A percentile compares a stretch with the other conserved stretches of the same genome.
phyloP scores from a whole-genome alignment of 1,140 invertebrate genomes.

The Drosophila orena region DNA sequence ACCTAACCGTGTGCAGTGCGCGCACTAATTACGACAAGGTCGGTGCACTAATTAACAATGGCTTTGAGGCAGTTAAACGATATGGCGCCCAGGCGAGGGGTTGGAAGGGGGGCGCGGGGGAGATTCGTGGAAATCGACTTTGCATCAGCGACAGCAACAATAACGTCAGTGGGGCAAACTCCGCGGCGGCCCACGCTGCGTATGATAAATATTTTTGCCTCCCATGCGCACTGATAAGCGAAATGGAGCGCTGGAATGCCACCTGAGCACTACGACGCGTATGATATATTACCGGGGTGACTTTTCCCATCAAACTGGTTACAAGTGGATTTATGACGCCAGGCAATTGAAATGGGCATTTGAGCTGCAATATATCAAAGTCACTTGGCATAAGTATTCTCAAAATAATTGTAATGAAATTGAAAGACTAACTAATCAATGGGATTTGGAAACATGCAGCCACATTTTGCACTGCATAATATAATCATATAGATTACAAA shows the following conservation, averaged over 20 bases:
- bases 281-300: slow-evolving; percentile 6
- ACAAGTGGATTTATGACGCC: neutral
- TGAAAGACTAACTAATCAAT: no score
- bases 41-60: slow-evolving; percentile 79
- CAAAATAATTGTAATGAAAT: no score
- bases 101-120: slow-evolving; percentile 19
- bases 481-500: no score
- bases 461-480: no score
- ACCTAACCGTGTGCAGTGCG: slow-evolving; percentile 48
- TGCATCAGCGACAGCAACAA: neutral
- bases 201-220: slow-evolving; percentile 34
- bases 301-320: slow-evolving; percentile 6
- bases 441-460: no score
- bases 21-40: slow-evolving; percentile 76
- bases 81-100: slow-evolving; percentile 33
- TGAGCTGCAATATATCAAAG: no score
- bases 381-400: no score
- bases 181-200: slow-evolving; percentile 9
- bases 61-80: slow-evolving; percentile 74
- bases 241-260: neutral
- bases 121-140: neutral
- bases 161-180: slow-evolving; percentile 1
- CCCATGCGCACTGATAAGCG: slow-evolving; percentile 4
- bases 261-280: slow-evolving; percentile 12
- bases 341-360: neutral